These are phyloP conservation scores for Epicauta chinensis DNA, from an alignment of 1,140 invertebrate genomes.

Conservation along the genomic window DNA sequence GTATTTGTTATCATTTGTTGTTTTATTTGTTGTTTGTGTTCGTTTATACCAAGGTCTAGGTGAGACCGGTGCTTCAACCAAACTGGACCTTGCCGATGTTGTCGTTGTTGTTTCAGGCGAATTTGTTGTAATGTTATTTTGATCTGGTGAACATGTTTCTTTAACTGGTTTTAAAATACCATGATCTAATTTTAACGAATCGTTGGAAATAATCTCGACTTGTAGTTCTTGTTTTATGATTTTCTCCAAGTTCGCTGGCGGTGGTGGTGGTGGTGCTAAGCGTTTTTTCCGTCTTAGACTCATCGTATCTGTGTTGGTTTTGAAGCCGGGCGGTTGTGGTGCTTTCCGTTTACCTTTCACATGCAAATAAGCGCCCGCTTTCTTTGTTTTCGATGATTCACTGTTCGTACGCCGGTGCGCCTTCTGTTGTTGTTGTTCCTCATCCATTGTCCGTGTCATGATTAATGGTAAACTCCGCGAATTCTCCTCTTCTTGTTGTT, in stretches of 20 bases:
- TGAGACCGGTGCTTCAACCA: conserved; percentile 41
- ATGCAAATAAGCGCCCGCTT: conserved; percentile 48
- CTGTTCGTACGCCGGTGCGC: conserved; percentile 47
- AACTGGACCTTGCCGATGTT: conserved; percentile 25
- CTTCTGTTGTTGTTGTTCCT: conserved; percentile 37
- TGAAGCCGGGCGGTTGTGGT: conserved; percentile 54
- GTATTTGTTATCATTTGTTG: conserved; percentile 28
- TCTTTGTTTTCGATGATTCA: conserved; percentile 47
- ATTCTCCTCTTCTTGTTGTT: conserved; percentile 41
- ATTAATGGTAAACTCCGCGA: conserved; percentile 46
- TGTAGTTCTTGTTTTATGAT: conserved; percentile 3
- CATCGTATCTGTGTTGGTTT: conserved; percentile 17
- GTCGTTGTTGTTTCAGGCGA: neutral
- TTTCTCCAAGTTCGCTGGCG: conserved; percentile 10
- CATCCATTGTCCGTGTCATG: conserved; percentile 35
- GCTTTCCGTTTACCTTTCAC: conserved; percentile 69
- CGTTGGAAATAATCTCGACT: conserved; percentile 39
- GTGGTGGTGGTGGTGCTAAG: conserved; percentile 54
- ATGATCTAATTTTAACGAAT: conserved; percentile 46
- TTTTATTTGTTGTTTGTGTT: conserved; percentile 44
- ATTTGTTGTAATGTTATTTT: too few species aligned
- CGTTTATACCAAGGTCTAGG: conserved; percentile 63
- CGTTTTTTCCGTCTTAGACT: conserved; percentile 51
- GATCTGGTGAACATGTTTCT: conserved; percentile 15
- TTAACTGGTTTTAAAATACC: conserved; percentile 42